Evolutionary conservation across 1,140 invertebrate species (phyloP).

Genomic region (Manduca sexta): DNA sequence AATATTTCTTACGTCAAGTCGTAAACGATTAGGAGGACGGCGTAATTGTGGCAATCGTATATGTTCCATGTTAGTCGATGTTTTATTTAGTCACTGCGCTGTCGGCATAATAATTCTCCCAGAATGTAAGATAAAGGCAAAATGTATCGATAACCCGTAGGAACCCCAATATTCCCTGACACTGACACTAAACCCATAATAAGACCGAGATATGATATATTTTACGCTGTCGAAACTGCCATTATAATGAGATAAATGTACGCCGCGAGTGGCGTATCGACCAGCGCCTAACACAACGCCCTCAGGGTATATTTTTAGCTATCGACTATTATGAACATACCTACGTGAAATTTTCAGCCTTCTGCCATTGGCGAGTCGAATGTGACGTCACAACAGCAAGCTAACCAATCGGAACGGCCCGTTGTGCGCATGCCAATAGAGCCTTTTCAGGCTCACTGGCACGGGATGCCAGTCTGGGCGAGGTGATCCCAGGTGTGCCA

Average conservation of each 20-base stretch:
- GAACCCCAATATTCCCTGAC: background rate
- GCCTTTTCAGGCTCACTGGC: slow-evolving; percentile 29
- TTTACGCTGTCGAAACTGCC: background rate
- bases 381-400: slow-evolving; percentile 47
- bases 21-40: no score
- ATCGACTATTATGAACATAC: slow-evolving; percentile 57
- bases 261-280: slow-evolving; percentile 27
- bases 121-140: no score
- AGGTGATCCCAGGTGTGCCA: slow-evolving; percentile 60
- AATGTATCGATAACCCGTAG: no score
- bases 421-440: slow-evolving; percentile 46
- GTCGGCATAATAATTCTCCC: no score
- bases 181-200: background rate
- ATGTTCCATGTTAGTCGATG: no score
- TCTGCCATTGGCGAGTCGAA: slow-evolving; percentile 31
- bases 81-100: no score
- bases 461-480: slow-evolving; percentile 51
- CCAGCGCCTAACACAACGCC: slow-evolving; percentile 23
- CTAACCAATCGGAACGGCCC: slow-evolving; percentile 31
- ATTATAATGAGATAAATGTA: background rate
- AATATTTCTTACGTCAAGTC: no score
- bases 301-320: slow-evolving; percentile 59
- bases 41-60: no score
- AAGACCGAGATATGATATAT: background rate
- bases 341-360: slow-evolving; percentile 66